Conservation (phyloP, 2,797 vertebrate genomes). For the Acanthurus tractus region DNA sequence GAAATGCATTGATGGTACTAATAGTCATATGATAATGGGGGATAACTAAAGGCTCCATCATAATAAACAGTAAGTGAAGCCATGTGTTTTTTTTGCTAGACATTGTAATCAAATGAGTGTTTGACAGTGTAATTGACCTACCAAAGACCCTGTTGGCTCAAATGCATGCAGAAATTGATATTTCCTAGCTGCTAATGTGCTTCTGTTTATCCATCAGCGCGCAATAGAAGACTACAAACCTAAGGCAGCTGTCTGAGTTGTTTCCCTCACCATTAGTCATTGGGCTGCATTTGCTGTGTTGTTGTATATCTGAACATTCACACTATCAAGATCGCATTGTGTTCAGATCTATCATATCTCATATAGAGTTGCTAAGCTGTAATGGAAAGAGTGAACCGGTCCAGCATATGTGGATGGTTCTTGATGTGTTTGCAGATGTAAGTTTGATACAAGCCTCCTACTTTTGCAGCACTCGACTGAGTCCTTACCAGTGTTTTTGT, state of each 20-base stretch:
- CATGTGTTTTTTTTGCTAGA: constrained; percentile 9
- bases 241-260: constrained; percentile 62
- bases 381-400: constrained; percentile 33
- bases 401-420: constrained; percentile 45
- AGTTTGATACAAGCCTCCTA: constrained; percentile 57
- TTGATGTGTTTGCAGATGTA: constrained; percentile 71
- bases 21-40: constrained; percentile 19
- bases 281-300: constrained; percentile 57
- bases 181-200: constrained; percentile 62
- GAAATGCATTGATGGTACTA: constrained; percentile 14
- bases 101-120: constrained; percentile 25
- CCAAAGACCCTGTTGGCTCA: constrained; percentile 35
- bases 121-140: constrained; percentile 48
- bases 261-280: constrained; percentile 69
- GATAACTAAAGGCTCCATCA: constrained; percentile 16
- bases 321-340: constrained; percentile 63
- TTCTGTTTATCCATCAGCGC: constrained; percentile 52
- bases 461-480: constrained; percentile 44
- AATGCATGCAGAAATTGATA: constrained; percentile 57
- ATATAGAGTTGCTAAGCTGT: constrained; percentile 59
- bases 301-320: constrained; percentile 62
- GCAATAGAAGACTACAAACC: constrained; percentile 54
- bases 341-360: constrained; percentile 70
- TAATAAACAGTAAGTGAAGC: constrained; percentile 20
- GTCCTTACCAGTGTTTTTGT: constrained; percentile 50